phyloP scores from a whole-genome alignment of 2,113 vertebrate species.

The Centropus bengalensis region DNA sequence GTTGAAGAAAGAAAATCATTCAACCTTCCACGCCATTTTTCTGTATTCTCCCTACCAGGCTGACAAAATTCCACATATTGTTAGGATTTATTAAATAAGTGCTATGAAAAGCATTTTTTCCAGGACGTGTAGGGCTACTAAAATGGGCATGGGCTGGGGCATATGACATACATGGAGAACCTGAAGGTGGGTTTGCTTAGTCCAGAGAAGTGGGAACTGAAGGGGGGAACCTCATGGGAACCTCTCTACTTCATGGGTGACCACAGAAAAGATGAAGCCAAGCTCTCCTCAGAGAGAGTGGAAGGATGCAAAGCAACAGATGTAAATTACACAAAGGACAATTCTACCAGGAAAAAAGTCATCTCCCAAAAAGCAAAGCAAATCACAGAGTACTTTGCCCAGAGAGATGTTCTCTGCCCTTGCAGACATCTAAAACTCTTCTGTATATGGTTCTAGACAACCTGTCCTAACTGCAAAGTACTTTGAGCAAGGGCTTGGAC shows the following conservation, averaged over 20 bases:
- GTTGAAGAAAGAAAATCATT: not conserved
- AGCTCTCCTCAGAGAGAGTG: not conserved
- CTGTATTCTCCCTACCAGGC: not conserved
- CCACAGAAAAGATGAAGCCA: not conserved
- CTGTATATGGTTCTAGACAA: not conserved
- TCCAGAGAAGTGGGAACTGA: not conserved
- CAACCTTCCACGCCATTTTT: not conserved
- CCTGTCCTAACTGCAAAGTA: not conserved
- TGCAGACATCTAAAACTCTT: not conserved
- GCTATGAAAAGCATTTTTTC: not conserved
- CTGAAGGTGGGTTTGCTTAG: not conserved
- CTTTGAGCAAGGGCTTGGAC: not conserved
- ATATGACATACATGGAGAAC: not conserved
- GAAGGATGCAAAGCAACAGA: not conserved
- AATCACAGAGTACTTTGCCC: not conserved
- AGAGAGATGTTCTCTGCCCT: not conserved
- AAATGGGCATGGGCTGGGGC: not conserved
- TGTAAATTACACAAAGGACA: not conserved
- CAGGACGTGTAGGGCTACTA: not conserved
- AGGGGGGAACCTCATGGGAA: not conserved
- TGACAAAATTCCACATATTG: not conserved
- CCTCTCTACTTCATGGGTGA: not conserved
- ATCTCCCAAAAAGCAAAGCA: not conserved
- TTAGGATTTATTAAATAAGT: slow-evolving; percentile 8
- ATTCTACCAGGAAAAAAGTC: not conserved